Evolutionary conservation across 2,888 invertebrate genomes (phyloP), one percentile per base, ranked within the genome.

Genomic region (Stenodema calcarata): DNA sequence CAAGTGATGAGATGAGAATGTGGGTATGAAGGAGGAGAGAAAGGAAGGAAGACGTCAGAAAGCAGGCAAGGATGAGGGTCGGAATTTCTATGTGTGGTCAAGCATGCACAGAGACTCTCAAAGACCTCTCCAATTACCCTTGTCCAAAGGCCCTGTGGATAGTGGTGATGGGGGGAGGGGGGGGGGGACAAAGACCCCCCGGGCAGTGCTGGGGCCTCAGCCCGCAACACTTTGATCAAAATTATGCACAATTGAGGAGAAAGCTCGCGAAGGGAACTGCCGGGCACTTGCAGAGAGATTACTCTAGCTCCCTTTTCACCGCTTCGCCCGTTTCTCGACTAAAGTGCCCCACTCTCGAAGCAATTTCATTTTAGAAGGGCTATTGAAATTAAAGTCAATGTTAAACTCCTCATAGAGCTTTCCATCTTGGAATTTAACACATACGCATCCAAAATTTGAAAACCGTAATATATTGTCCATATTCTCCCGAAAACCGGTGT

Each of bases 171-270:
- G 27, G 23, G 23, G 23, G 18, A 9, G 27, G 23, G 23, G 12
- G 27, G 23, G 23, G 23, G 18, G 23, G 27, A 44, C 78, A 78
- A 78, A 78, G 78, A 62, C 62, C 78, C 44, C 42, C 78, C 3
- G 18, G 78, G 44, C 44, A 44, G 44, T 23, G n/a, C 27, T 27
- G 23, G 18, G 27, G 7, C 18, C n/a, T 54, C 18, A n/a, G 18
- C 62, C 30, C 69, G 18, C 42, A 82, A 35, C 82, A 82, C 82
- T 82, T 82, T 82, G 82, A 82, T 82, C 82, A 82, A 82, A 82
- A 82, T 82, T 82, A 82, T 82, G 82, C 82, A 82, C 82, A 82
- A 82, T 82, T 62, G 82, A 82, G 82, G 42, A 82, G 78, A 78
- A 78, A 78, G 78, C 78, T 78, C 73, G 35, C 73, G 3, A 35